Evolutionary conservation across 2,113 vertebrate species (phyloP).

Genomic region (Smithornis capensis): DNA sequence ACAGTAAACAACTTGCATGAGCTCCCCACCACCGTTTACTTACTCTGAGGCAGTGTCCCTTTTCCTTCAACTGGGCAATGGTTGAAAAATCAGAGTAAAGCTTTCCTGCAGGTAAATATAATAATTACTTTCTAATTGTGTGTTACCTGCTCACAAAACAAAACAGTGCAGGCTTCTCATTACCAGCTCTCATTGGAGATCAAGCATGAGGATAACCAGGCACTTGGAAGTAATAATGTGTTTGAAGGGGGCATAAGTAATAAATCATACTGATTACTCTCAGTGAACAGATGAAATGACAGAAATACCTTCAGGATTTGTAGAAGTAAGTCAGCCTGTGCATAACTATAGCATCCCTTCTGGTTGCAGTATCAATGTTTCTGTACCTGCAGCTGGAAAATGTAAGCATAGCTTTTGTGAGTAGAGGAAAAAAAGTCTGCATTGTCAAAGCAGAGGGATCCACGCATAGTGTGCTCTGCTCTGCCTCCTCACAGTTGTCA

Average conservation of each 20-base stretch:
- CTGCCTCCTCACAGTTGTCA: background rate
- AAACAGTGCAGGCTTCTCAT: background rate
- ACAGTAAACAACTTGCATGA: background rate
- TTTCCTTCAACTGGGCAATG: background rate
- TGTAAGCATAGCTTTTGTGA: background rate
- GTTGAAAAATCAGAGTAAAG: background rate
- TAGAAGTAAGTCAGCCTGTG: background rate
- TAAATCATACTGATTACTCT: slow-evolving; percentile 20
- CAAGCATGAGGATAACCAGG: background rate
- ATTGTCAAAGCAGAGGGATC: accelerated
- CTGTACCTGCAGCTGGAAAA: background rate
- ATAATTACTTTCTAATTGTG: background rate
- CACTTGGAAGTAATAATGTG: slow-evolving; percentile 6
- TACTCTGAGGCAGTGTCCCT: background rate
- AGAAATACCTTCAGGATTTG: background rate
- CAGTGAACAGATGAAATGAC: slow-evolving; percentile 3
- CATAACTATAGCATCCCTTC: background rate
- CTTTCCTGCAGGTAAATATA: background rate
- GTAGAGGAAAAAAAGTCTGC: background rate
- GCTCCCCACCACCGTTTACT: background rate
- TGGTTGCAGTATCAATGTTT: background rate
- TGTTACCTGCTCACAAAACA: background rate
- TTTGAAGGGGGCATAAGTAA: background rate
- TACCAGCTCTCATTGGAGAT: background rate
- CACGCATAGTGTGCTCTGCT: accelerated